Conservation (phyloP, 1,140 invertebrate species). For the Apis cerana region DNA sequence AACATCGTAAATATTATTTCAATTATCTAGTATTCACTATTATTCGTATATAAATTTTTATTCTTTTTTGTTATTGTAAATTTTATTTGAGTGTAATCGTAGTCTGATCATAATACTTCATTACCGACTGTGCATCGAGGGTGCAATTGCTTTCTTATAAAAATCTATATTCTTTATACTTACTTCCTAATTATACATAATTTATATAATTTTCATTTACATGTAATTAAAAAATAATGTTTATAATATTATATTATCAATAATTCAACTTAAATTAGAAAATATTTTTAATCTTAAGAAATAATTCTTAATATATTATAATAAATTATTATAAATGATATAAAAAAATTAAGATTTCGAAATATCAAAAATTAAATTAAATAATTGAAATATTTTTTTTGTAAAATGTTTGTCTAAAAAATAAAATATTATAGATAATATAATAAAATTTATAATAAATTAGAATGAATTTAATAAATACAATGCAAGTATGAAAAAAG, state of each 20-base stretch:
- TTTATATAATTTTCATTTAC: too few relatives aligned
- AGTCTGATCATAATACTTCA: background rate
- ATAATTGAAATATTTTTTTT: background rate
- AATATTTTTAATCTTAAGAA: too few relatives aligned
- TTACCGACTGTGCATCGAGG: conserved; percentile 25
- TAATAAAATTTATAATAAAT: background rate
- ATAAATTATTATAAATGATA: background rate
- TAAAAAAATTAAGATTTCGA: background rate
- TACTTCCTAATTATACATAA: background rate
- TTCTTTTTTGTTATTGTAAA: background rate
- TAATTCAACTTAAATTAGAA: background rate
- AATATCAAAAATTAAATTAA: too few relatives aligned
- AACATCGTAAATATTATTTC: background rate
- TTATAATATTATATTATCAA: too few relatives aligned
- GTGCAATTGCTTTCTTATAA: background rate
- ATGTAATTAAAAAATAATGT: background rate
- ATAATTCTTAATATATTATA: background rate
- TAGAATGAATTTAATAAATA: background rate
- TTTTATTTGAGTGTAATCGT: background rate
- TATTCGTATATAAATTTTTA: background rate
- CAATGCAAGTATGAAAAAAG: background rate
- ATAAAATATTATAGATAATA: background rate
- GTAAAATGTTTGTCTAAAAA: background rate
- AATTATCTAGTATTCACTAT: background rate
- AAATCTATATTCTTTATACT: too few relatives aligned